Percentiles rank a stretch among this genome's conserved stretches.
Evolutionary conservation across 2,888 invertebrate genomes (phyloP).

Genomic region (Lepidochitona cinerea): DNA sequence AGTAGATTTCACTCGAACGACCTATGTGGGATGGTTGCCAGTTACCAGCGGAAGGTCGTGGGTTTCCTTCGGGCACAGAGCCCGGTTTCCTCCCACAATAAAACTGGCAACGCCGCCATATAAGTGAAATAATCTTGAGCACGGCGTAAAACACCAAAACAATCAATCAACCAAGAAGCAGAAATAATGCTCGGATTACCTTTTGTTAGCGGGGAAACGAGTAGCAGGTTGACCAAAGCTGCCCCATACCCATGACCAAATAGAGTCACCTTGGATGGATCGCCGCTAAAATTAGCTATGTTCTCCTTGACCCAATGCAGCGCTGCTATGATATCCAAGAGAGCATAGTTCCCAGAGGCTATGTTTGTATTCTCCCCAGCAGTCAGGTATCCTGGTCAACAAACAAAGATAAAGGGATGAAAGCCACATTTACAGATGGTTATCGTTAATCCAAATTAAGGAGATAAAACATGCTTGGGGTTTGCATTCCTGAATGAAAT

Average conservation of each 20-base stretch:
- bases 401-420: background rate
- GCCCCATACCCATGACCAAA: conserved; percentile 98
- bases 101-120: no score
- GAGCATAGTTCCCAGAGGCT: conserved; percentile 86
- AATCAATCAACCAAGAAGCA: no score
- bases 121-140: no score
- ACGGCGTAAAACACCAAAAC: no score
- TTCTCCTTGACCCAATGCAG: conserved; percentile 98
- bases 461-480: background rate
- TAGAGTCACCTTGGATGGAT: conserved; percentile 91
- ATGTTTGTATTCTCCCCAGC: conserved; percentile 67
- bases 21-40: no score
- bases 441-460: background rate
- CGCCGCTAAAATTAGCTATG: conserved; percentile 94
- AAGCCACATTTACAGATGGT: background rate
- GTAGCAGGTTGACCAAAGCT: conserved; percentile 95
- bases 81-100: no score
- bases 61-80: no score
- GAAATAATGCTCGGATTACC: no score
- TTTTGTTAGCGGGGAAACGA: conserved; percentile 93
- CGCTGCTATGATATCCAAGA: conserved; percentile 98
- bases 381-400: conserved; percentile 70
- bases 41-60: no score
- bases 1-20: no score
- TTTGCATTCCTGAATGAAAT: no score